Base-by-base conservation (phyloP, 2,113 vertebrate genomes). In the Elephantulus edwardii region DNA sequence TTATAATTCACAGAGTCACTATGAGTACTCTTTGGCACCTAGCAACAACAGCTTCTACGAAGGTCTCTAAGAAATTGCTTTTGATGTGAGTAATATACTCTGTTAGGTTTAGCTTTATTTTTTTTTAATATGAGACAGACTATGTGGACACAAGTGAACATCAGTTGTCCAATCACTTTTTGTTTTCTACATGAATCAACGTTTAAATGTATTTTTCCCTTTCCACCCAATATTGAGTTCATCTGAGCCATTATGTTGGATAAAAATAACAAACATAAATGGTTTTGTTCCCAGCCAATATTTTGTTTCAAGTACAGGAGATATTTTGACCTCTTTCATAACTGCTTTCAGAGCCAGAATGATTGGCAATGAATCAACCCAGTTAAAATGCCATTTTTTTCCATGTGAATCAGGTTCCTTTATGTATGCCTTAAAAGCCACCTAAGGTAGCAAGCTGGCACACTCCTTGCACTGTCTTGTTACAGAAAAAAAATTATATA, bases 381-480 rank as follows among this genome's bases (percentile, higher is more conserved):
- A 86, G 8, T 93, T 52, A 64, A 50, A 68, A n/a, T 77, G 64
- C 24, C 74, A 87, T 84, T 78, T 44, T 78, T 8, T 70, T n/a
- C n/a, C 71, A 38, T 9, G 72, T 77, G 30, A 90, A 60, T 78
- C 78, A 33, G 19, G 20, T 80, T 74, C 26, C 44, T 22, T 71
- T 75, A 80, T 89, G 9, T 85, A 7, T 58, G 22, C 28, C 74
- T 91, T 92, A 44, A 92, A 93, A 82, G 79, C 46, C 56, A 91
- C 40, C 54, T 87, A 87, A 91, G 82, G 48, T 79, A 85, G n/a
- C 44, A 93, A 78, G 13, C 35, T 85, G 56, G 17, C 35, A 85
- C 16, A 70, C 30, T 46, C 78, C 54, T 79, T 79, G 56, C 22
- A 50, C 19, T 60, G 71, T 85, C 94, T 88, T 64, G 83, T 83